These are phyloP conservation scores for Stegastes partitus DNA, from an alignment of 2,113 vertebrate species.

Conservation along the genomic window DNA sequence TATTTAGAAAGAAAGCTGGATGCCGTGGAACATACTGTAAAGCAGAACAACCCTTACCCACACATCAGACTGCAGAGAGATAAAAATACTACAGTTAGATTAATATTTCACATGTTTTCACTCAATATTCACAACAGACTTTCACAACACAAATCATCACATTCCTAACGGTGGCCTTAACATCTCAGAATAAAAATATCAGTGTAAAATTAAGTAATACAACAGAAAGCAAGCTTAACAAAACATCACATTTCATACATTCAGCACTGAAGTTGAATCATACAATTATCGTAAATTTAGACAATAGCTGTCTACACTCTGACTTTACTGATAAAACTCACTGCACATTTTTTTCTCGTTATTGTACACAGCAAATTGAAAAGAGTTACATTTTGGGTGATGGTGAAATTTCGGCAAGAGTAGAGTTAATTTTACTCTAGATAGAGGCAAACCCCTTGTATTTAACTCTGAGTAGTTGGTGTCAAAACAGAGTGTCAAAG, in stretches of 20 bases:
- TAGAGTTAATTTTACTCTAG: too few species aligned
- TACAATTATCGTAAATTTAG: too few species aligned
- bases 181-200: neutral
- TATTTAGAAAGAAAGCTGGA: conserved; percentile 54
- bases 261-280: neutral
- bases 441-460: too few species aligned
- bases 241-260: neutral
- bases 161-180: neutral
- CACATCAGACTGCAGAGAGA: neutral
- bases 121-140: neutral
- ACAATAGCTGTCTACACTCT: too few species aligned
- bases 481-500: too few species aligned
- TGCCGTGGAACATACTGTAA: conserved; percentile 8
- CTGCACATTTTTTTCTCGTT: too few species aligned
- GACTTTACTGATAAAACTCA: too few species aligned
- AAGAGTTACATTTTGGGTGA: too few species aligned
- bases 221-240: neutral
- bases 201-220: too few species aligned
- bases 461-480: too few species aligned
- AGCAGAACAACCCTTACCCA: conserved; percentile 13
- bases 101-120: neutral
- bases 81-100: neutral
- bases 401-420: too few species aligned
- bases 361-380: too few species aligned
- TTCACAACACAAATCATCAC: neutral